Evolutionary conservation across 2,113 vertebrate genomes (phyloP), one percentile per base, ranked within the genome.

Genomic region (Arothron firmamentum): DNA sequence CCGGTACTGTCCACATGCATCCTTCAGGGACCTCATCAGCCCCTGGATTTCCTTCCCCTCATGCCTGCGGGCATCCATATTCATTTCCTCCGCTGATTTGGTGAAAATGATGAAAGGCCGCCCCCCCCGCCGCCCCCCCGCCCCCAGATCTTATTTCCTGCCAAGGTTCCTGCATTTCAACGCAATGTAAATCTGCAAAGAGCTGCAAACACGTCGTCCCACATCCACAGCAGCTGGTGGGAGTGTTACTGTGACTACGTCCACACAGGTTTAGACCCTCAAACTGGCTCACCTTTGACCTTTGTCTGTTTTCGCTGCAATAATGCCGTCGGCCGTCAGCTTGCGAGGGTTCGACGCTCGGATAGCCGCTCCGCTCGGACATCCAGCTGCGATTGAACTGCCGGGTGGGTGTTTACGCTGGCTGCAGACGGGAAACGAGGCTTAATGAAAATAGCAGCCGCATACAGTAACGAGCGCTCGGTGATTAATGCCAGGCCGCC

Each of bases 381-480:
- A 92, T 92, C 90, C 91, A 89, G 90, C 90, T 81, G 81, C 94
- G 93, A 95, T 96, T 93, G 95, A 93, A 91, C 90, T 81, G 70
- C 82, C 92, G 90, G 89, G 90, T 80, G 89, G 89, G 87, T 92
- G 91, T 93, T 87, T 92, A 87, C 87, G 89, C 87, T 81, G 65
- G 70, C 91, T 83, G 88, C 92, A 90, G 90, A 90, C 90, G 90
- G 93, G 92, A 92, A 91, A 89, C 92, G 89, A 94, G 93, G 91
- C 92, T 92, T 92, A 93, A 93, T 94, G 92, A 93, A 95, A 95
- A 93, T 92, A 94, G 93, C 93, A 91, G 91, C 86, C 77, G 59
- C 75, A 85, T 79, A 81, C 74, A 76, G 81, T 71, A 77, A 85
- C 94, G 91, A 93, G 91, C 93, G 80, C 88, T 79, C 82, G 92